Evolutionary conservation across 2,797 vertebrate species (phyloP).

Genomic region (Hydrolagus colliei): DNA sequence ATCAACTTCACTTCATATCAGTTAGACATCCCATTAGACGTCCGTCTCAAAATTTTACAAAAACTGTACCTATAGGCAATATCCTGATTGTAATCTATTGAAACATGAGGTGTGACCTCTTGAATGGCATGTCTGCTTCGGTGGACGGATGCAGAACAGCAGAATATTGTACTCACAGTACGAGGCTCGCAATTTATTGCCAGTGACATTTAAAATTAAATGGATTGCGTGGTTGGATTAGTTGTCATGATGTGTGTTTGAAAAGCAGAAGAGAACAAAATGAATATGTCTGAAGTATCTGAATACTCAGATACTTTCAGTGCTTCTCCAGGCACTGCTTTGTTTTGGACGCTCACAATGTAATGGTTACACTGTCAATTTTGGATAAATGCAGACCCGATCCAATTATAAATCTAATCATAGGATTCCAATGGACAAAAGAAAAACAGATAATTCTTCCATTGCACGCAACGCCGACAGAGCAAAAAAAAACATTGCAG

Average conservation of each 20-base stretch:
- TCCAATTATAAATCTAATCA: not conserved
- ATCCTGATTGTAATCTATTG: not conserved
- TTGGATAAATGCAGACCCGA: not conserved
- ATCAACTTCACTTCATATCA: not conserved
- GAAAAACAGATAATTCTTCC: no score
- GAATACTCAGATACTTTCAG: not conserved
- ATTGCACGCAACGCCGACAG: no score
- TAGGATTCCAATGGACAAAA: not conserved
- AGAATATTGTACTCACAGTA: not conserved
- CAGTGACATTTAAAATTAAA: slow-evolving; percentile 17
- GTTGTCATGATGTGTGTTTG: not conserved
- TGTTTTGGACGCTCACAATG: not conserved
- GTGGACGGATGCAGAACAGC: not conserved
- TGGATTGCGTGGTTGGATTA: not conserved
- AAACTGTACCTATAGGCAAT: not conserved
- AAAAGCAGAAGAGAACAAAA: not conserved
- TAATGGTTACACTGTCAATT: not conserved
- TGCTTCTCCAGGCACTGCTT: not conserved
- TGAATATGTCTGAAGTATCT: not conserved
- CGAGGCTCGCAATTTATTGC: not conserved
- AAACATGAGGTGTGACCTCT: slow-evolving; percentile 12
- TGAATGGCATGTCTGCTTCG: not conserved
- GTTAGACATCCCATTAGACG: not conserved
- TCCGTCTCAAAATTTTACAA: not conserved
- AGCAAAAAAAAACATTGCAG: no score